A percentile compares a stretch with the other conserved stretches of the same genome.
phyloP scores from a whole-genome alignment of 2,797 vertebrate species.

The Sphenodon punctatus region DNA sequence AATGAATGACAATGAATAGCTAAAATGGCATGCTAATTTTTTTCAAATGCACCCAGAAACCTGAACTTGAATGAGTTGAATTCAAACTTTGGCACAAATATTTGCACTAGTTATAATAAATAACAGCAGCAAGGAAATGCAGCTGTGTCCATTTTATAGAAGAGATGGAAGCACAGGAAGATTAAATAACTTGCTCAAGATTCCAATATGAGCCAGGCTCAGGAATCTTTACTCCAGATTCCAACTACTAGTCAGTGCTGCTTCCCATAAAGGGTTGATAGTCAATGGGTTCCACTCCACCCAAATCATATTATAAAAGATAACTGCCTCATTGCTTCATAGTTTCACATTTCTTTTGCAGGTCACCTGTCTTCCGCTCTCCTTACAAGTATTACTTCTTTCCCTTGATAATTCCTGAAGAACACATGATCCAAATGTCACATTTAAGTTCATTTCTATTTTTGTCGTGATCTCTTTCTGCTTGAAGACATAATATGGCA shows the following conservation, averaged over 20 bases:
- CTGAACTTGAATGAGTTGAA: conserved; percentile 32
- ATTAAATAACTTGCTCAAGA: conserved; percentile 3
- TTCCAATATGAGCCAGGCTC: too few relatives aligned
- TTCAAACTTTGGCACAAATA: neutral
- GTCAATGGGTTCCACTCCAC: too few relatives aligned
- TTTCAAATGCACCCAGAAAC: too few relatives aligned
- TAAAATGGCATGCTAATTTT: too few relatives aligned
- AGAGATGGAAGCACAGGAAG: neutral
- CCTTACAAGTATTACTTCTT: neutral
- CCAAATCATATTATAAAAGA: neutral
- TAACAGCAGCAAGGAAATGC: neutral
- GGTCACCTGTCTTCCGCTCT: neutral
- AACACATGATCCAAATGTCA: neutral
- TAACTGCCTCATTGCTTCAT: neutral
- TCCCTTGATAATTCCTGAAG: neutral
- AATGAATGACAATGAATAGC: too few relatives aligned
- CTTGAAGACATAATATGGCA: neutral
- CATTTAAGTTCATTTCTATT: neutral
- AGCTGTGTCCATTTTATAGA: neutral
- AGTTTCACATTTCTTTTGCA: neutral
- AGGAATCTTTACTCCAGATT: neutral
- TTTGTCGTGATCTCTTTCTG: neutral
- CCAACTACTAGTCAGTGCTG: neutral
- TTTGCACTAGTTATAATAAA: too few relatives aligned
- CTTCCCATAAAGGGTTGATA: too few relatives aligned